A percentile compares a stretch with the other conserved stretches of the same genome.
Evolutionary conservation across 2,113 vertebrate species (phyloP).

Genomic region (Strigops habroptila): DNA sequence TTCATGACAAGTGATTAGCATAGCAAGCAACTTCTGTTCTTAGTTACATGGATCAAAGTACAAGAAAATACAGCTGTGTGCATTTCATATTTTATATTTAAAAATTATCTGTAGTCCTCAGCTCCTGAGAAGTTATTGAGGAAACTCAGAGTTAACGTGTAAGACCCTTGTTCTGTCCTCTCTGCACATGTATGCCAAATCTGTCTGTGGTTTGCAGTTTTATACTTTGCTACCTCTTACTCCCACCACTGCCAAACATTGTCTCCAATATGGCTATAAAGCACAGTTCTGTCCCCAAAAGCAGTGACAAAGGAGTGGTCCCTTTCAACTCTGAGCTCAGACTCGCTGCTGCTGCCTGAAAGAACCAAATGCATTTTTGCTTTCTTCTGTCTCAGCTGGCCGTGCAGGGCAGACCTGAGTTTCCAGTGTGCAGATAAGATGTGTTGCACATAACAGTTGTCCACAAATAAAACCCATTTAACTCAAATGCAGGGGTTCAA

Average conservation of each 20-base stretch:
- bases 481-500: background rate
- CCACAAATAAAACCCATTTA: background rate
- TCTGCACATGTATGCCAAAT: background rate
- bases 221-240: background rate
- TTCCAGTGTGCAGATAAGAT: background rate
- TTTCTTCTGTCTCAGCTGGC: background rate
- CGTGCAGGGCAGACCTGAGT: background rate
- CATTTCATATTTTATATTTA: background rate
- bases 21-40: background rate
- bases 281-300: background rate
- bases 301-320: background rate
- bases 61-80: background rate
- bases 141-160: background rate
- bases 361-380: background rate
- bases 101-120: background rate
- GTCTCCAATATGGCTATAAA: background rate
- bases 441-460: background rate
- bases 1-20: background rate
- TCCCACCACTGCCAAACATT: background rate
- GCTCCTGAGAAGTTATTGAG: background rate
- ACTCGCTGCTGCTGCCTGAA: background rate
- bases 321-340: background rate
- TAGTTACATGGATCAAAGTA: background rate
- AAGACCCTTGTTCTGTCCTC: background rate
- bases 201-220: background rate